Percentiles rank a stretch among this genome's conserved stretches.
These are phyloP conservation scores for Spilarctia lutea DNA, from an alignment of 2,888 invertebrate species.

Conservation along the genomic window DNA sequence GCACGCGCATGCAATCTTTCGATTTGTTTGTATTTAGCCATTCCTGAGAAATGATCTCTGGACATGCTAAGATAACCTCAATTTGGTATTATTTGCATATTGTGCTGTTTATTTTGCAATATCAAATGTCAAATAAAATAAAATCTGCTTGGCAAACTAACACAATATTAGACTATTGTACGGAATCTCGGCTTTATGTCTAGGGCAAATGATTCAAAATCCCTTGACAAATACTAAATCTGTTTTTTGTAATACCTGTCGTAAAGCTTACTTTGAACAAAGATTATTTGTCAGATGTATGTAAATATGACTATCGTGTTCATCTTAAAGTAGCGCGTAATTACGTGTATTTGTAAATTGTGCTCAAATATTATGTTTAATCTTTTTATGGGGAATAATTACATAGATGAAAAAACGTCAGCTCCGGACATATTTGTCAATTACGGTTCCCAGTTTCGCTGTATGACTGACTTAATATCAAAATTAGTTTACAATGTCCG, in stretches of 20 bases:
- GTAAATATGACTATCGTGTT: slow-evolving; percentile 34
- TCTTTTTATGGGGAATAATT: slow-evolving; percentile 35
- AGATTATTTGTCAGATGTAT: slow-evolving; percentile 36
- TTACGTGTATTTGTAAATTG: slow-evolving; percentile 26
- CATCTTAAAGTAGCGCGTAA: slow-evolving; percentile 31
- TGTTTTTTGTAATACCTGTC: slow-evolving; percentile 9
- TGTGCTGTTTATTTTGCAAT: slow-evolving; percentile 39
- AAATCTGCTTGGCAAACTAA: slow-evolving; percentile 28
- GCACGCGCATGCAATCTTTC: neutral
- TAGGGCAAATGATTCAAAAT: neutral
- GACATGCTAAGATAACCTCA: slow-evolving; percentile 3
- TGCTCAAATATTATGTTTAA: slow-evolving; percentile 38
- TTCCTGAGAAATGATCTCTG: neutral
- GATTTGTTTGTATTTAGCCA: slow-evolving; percentile 1
- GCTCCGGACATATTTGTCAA: neutral
- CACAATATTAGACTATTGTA: slow-evolving; percentile 6
- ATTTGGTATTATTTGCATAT: slow-evolving; percentile 31
- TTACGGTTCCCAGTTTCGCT: neutral
- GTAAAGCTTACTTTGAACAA: slow-evolving; percentile 31
- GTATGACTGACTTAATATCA: neutral
- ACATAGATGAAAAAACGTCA: slow-evolving; percentile 26
- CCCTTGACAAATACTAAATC: neutral
- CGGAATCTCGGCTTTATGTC: neutral
- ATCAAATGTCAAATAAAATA: slow-evolving; percentile 47
- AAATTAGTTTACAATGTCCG: neutral